phyloP scores from a whole-genome alignment of 2,113 vertebrate species.

The Forbesichthys papilliferus region DNA sequence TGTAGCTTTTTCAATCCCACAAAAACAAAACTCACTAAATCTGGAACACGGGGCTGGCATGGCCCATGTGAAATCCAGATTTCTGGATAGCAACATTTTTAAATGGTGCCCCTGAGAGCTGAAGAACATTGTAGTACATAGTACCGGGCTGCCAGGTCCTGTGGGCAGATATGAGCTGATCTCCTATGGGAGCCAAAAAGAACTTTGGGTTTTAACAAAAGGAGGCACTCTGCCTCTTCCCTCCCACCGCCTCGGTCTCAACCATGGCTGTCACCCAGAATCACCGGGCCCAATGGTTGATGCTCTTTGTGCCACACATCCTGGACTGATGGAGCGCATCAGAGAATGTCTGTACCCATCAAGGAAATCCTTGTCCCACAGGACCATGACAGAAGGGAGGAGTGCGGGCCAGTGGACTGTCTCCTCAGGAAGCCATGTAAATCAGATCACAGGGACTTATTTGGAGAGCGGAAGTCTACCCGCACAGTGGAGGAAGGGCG shows the following conservation, averaged over 20 bases:
- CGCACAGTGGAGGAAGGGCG: slow-evolving; percentile 17
- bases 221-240: slow-evolving; percentile 35
- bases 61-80: slow-evolving; percentile 31
- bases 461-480: slow-evolving; percentile 53
- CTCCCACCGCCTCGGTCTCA: slow-evolving; percentile 41
- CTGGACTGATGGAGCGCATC: slow-evolving; percentile 44
- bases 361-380: slow-evolving; percentile 47
- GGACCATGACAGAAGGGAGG: slow-evolving; percentile 21
- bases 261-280: slow-evolving; percentile 70
- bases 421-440: slow-evolving; percentile 45
- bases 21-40: background rate
- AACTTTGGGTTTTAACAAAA: slow-evolving; percentile 56
- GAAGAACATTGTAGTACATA: slow-evolving; percentile 6
- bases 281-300: slow-evolving; percentile 64
- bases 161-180: slow-evolving; percentile 42
- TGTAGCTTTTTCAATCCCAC: slow-evolving; percentile 1
- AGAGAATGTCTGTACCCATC: slow-evolving; percentile 50
- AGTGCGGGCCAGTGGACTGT: slow-evolving; percentile 22
- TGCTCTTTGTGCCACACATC: slow-evolving; percentile 55
- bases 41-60: slow-evolving; percentile 6
- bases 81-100: slow-evolving; percentile 18
- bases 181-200: slow-evolving; percentile 36
- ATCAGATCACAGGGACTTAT: slow-evolving; percentile 54
- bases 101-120: slow-evolving; percentile 17
- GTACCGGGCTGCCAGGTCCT: slow-evolving; percentile 31